Percentiles rank a stretch among this genome's conserved stretches.
Evolutionary conservation across 2,797 vertebrate genomes (phyloP).

Genomic region (Acomys russatus): DNA sequence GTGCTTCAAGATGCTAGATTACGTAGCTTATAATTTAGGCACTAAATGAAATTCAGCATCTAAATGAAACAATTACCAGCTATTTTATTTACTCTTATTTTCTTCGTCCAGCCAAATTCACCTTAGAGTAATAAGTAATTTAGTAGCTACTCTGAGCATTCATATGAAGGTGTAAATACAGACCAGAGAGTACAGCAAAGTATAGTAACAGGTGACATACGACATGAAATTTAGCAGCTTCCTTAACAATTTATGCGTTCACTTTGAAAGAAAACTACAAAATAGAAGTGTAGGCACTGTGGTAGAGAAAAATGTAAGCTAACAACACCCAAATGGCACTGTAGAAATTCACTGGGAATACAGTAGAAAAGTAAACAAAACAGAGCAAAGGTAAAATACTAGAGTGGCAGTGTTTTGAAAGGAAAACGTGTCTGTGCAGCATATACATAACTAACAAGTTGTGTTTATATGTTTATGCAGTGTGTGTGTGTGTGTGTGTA

Average conservation of each 20-base stretch:
- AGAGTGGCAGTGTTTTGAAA: neutral
- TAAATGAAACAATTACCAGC: slow-evolving; percentile 15
- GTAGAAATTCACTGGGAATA: neutral
- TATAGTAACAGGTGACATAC: neutral
- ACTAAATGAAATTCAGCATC: neutral
- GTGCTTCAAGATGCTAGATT: neutral
- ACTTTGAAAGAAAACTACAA: slow-evolving; percentile 25
- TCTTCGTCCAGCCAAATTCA: neutral
- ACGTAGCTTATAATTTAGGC: slow-evolving; percentile 43
- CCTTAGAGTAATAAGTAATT: slow-evolving; percentile 20
- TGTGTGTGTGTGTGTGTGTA: neutral
- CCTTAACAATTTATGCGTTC: neutral
- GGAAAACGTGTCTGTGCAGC: neutral
- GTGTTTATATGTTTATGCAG: neutral
- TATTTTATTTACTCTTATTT: slow-evolving; percentile 34
- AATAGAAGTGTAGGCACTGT: neutral
- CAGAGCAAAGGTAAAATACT: neutral
- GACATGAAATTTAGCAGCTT: neutral
- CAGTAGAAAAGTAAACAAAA: neutral
- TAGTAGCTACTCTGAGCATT: slow-evolving; percentile 14
- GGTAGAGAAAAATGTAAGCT: neutral
- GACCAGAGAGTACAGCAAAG: neutral
- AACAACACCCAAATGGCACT: slow-evolving; percentile 6
- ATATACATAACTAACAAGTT: neutral
- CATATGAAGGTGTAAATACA: slow-evolving; percentile 7